Base-by-base conservation (phyloP, 2,113 vertebrate species). In the Pipa parva region DNA sequence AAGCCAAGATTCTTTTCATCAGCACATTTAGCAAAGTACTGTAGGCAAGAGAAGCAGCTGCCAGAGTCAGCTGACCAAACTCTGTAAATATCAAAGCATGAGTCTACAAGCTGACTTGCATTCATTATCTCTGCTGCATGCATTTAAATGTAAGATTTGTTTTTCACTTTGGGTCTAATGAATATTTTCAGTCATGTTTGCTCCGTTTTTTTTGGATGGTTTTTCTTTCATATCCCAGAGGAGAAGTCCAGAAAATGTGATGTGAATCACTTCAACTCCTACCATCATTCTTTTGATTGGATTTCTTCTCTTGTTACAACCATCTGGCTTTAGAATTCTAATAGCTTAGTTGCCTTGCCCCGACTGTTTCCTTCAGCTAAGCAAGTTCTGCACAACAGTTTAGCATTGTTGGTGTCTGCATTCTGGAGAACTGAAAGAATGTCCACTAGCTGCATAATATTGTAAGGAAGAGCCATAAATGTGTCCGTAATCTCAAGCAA, bases 261-360 rank as follows among this genome's bases (percentile, higher is more conserved):
- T 24, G 71, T 76, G 75, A 74, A 57, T 78, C 79, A 75, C 75
- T 78, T 45, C 61, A 6, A 0, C 70, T 76, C 74, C 78, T 63
- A 58, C 74, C 37, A 49, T 59, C 29, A 56, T 36, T 0, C 18
- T 67, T 77, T 62, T 71, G 0, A 2, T 63, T 77, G 75, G 73
- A 37, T 20, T 4, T 66, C 24, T 5, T 71, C 62, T 71, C 31
- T 59, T 50, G 66, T 68, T 28, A 1, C 27, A 59, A 67, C 77
- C 56, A 29, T 29, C 5, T 71, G 69, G 61, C 78, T 71, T n/a
- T 55, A 49, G 66, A 73, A 58, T 59, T 21, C 59, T 78, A 59
- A 5, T 12, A 58, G 52, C 52, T 29, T n/a, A 26, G 50, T 69
- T 45, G 24, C 13, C 24, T 27, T 71, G 68, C 72, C 59, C 20